phyloP scores from a whole-genome alignment of 1,140 invertebrate genomes.

The Oreohelix idahoensis region DNA sequence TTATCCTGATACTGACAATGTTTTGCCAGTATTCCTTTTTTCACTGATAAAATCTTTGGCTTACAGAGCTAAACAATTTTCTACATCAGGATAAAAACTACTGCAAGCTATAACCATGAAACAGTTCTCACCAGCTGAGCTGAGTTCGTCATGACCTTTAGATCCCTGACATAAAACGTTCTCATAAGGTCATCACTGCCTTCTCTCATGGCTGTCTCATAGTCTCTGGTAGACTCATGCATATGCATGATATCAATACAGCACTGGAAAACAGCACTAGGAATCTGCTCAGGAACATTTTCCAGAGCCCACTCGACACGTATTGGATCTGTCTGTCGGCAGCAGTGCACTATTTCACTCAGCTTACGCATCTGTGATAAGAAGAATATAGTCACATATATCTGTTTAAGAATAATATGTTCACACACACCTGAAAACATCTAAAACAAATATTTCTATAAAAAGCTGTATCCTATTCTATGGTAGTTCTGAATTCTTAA shows the following conservation, averaged over 20 bases:
- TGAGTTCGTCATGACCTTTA: slow-evolving; percentile 26
- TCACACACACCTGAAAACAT: no score
- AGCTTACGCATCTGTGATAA: slow-evolving; percentile 25
- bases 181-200: slow-evolving; percentile 33
- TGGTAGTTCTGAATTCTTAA: no score
- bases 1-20: no score
- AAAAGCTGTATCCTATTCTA: no score
- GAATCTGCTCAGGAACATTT: slow-evolving; percentile 14
- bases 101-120: background rate
- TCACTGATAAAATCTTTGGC: no score
- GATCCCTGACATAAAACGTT: slow-evolving; percentile 37
- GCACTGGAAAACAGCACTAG: slow-evolving; percentile 30
- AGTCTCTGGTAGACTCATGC: slow-evolving; percentile 7
- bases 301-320: slow-evolving; percentile 38
- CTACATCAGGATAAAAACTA: no score
- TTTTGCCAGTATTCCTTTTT: no score
- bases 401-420: no score
- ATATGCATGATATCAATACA: slow-evolving; percentile 35
- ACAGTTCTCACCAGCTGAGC: background rate
- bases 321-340: slow-evolving; percentile 36
- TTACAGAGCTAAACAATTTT: no score
- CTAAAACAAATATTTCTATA: no score
- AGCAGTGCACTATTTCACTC: slow-evolving; percentile 32
- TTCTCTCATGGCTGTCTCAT: slow-evolving; percentile 33
- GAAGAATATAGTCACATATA: background rate